These are phyloP conservation scores for Pontoporia blainvillei DNA, from an alignment of 2,113 vertebrate species.

Conservation along the genomic window DNA sequence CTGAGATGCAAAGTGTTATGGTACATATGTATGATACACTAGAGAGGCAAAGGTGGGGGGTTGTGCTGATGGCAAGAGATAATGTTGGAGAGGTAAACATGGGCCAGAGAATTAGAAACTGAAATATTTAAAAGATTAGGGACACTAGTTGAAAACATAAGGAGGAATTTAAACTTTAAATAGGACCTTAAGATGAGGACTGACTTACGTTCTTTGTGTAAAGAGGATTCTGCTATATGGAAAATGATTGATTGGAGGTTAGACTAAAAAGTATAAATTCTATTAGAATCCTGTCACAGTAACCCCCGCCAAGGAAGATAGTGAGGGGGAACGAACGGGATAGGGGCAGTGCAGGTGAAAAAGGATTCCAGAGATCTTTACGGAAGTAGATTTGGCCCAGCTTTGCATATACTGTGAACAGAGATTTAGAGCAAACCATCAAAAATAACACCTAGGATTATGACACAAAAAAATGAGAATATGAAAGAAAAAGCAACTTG, in stretches of 20 bases:
- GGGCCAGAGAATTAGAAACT: not conserved
- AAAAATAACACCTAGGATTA: not conserved
- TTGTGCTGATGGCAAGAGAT: not conserved
- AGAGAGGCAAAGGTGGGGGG: not conserved
- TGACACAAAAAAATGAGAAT: not conserved
- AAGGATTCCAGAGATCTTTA: not conserved
- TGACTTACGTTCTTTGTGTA: not conserved
- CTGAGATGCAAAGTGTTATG: not conserved
- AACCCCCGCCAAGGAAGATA: not conserved
- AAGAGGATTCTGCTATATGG: not conserved
- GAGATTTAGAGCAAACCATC: not conserved
- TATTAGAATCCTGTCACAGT: not conserved
- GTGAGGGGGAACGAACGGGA: not conserved
- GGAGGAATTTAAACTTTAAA: not conserved
- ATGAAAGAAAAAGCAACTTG: not conserved
- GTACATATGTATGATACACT: not conserved
- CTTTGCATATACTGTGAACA: not conserved
- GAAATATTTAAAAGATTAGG: not conserved
- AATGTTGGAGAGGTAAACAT: not conserved
- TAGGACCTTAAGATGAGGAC: not conserved
- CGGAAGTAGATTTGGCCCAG: not conserved
- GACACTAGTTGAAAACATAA: not conserved
- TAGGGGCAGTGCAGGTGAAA: not conserved
- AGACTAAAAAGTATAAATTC: not conserved
- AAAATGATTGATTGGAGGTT: not conserved